phyloP scores from a whole-genome alignment of 2,888 invertebrate genomes.

The Tenthredo notha region DNA sequence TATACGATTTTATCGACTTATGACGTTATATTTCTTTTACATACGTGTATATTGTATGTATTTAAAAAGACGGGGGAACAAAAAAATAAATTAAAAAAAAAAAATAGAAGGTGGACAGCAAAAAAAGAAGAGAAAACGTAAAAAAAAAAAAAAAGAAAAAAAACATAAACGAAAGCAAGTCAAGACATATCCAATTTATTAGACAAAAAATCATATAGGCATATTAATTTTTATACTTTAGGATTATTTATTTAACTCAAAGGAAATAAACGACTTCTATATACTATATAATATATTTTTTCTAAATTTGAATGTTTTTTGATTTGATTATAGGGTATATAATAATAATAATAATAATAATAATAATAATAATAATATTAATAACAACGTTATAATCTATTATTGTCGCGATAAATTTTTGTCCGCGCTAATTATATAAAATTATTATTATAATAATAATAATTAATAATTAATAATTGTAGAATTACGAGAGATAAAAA shows the following conservation, averaged over 20 bases:
- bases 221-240: slow-evolving; percentile 22
- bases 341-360: neutral
- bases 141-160: slow-evolving; percentile 51
- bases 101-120: neutral
- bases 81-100: slow-evolving; percentile 52
- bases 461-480: slow-evolving; percentile 6
- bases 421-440: neutral
- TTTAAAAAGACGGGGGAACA: too few relatives aligned
- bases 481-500: neutral
- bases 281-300: slow-evolving; percentile 1
- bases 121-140: slow-evolving; percentile 34
- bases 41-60: slow-evolving; percentile 23
- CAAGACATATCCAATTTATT: slow-evolving; percentile 46
- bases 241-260: slow-evolving; percentile 13
- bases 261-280: neutral
- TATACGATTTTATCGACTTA: slow-evolving; percentile 50
- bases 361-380: neutral
- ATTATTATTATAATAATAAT: neutral
- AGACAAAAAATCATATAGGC: neutral
- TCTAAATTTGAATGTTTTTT: slow-evolving; percentile 24
- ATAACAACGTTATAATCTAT: neutral
- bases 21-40: slow-evolving; percentile 39
- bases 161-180: slow-evolving; percentile 46
- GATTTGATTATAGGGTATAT: slow-evolving; percentile 2
- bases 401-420: neutral